phyloP scores from a whole-genome alignment of 2,113 vertebrate species.

The Felis catus region DNA sequence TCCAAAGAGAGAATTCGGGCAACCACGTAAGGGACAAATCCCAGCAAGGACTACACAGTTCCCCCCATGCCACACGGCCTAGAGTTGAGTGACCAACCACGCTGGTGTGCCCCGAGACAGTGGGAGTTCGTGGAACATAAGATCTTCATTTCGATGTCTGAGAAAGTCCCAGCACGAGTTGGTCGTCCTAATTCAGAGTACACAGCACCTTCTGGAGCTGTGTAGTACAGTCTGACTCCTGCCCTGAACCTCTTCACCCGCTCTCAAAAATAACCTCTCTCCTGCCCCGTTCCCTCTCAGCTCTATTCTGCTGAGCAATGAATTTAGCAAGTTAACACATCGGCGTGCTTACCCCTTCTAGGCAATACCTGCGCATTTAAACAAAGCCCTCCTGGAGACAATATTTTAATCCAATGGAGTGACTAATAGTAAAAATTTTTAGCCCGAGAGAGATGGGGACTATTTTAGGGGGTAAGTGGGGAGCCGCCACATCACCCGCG shows the following conservation, averaged over 20 bases:
- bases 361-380: neutral
- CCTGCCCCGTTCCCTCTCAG: neutral
- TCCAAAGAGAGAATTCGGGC: neutral
- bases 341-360: neutral
- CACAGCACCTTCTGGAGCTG: neutral
- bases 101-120: neutral
- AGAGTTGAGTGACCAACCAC: too few species aligned
- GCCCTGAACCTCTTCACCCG: neutral
- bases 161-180: neutral
- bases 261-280: neutral
- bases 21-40: neutral
- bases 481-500: neutral
- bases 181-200: neutral
- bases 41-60: neutral
- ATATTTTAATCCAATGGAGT: neutral
- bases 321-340: neutral
- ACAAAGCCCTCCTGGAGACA: slow-evolving; percentile 28
- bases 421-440: neutral
- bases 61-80: neutral
- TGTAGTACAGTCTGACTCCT: fast-evolving
- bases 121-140: neutral
- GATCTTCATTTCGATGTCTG: neutral
- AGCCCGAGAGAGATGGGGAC: neutral
- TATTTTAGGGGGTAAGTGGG: too few species aligned
- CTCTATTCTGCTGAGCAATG: neutral